Evolutionary conservation across 2,888 invertebrate genomes (phyloP).

Genomic region (Plebejus melissa): DNA sequence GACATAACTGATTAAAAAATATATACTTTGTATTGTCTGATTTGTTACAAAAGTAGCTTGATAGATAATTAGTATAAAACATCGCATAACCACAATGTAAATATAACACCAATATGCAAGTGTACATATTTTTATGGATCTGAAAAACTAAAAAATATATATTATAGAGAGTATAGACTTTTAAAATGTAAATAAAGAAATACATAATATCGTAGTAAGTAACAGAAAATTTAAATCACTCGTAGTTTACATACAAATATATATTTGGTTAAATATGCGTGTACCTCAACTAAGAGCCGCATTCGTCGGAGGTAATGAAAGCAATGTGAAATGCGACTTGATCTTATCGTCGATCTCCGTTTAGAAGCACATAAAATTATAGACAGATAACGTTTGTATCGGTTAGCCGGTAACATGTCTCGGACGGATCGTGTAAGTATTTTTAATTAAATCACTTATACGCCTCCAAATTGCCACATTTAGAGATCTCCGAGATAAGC

Average conservation of each 20-base stretch:
- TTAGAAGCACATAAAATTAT: constrained; percentile 75
- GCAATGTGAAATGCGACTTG: constrained; percentile 60
- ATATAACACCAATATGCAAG: no score
- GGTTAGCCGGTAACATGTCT: constrained; percentile 56
- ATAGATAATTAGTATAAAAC: no score
- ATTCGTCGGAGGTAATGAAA: constrained; percentile 63
- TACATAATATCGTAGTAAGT: not conserved
- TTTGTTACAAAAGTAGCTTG: no score
- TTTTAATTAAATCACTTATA: constrained; percentile 57
- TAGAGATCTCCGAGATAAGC: constrained; percentile 58
- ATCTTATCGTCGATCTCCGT: constrained; percentile 75
- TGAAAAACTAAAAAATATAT: no score
- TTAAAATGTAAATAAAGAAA: not conserved
- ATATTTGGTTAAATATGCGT: not conserved
- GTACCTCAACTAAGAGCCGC: constrained; percentile 48
- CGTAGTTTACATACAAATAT: not conserved
- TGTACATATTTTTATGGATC: no score
- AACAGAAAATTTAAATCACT: not conserved
- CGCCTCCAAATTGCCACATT: constrained; percentile 62
- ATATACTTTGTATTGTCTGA: no score
- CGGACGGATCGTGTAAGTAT: constrained; percentile 51
- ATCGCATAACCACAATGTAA: no score
- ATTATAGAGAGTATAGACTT: no score
- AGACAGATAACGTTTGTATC: constrained; percentile 64
- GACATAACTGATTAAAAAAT: no score